Conservation (phyloP, 64 coral and sea anemone genomes). For the Orbicella faveolata region DNA sequence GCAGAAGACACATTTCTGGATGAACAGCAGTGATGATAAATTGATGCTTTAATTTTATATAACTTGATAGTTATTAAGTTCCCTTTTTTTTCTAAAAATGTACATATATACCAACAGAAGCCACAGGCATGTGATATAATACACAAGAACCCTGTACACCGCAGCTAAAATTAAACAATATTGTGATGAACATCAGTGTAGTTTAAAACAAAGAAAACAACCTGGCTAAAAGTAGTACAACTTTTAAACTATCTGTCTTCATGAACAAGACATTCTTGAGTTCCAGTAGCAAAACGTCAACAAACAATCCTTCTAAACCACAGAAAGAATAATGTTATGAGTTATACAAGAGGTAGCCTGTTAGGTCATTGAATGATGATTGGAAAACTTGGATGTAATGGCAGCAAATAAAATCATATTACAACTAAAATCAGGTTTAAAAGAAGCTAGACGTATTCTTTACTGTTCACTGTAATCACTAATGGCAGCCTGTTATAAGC, state of each 20-base stretch:
- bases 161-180: background rate
- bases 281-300: too few species aligned
- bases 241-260: background rate
- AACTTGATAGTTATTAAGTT: background rate
- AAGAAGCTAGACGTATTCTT: background rate
- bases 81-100: too few species aligned
- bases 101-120: background rate
- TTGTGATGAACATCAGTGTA: background rate
- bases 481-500: background rate
- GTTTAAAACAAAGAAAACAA: background rate
- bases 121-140: background rate
- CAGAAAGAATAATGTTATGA: too few species aligned
- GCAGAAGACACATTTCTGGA: conserved; percentile 90
- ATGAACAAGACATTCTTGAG: background rate
- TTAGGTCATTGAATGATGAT: too few species aligned
- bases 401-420: too few species aligned
- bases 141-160: background rate
- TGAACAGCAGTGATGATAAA: conserved; percentile 41
- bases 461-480: background rate
- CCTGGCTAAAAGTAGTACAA: background rate
- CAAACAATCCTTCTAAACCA: too few species aligned
- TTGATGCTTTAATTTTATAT: background rate
- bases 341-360: too few species aligned
- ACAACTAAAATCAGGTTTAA: background rate
- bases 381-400: too few species aligned